A percentile compares a stretch with the other conserved stretches of the same genome.
These are phyloP conservation scores for Ophion ellenae DNA, from an alignment of 2,888 invertebrate species.

Conservation along the genomic window DNA sequence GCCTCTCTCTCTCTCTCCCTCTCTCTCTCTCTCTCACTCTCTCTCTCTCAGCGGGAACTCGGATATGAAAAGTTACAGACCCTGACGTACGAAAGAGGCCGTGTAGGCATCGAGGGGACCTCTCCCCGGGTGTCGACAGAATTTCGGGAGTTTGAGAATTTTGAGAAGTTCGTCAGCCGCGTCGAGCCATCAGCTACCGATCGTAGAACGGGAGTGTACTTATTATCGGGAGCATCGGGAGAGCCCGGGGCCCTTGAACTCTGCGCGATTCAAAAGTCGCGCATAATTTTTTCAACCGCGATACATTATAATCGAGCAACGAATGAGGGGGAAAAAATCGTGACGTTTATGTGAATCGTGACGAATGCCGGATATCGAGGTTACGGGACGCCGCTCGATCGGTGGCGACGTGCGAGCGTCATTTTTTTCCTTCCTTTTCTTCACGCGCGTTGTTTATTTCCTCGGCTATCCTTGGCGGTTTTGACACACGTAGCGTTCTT, in stretches of 20 bases:
- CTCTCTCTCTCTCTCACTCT: neutral
- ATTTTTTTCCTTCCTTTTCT: slow-evolving; percentile 49
- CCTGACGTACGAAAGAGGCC: slow-evolving; percentile 59
- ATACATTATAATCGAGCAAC: slow-evolving; percentile 43
- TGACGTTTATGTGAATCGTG: slow-evolving; percentile 27
- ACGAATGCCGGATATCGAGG: slow-evolving; percentile 54
- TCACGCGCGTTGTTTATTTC: neutral
- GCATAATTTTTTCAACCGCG: slow-evolving; percentile 59
- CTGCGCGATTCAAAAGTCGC: slow-evolving; percentile 23
- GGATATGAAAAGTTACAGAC: slow-evolving; percentile 58
- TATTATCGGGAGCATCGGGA: slow-evolving; percentile 44
- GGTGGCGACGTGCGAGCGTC: slow-evolving; percentile 31
- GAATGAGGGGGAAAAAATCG: slow-evolving; percentile 23
- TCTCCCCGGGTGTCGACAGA: slow-evolving; percentile 35
- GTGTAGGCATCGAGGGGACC: slow-evolving; percentile 37
- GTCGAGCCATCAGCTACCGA: slow-evolving; percentile 48
- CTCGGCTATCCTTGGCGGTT: neutral
- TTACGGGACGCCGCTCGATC: slow-evolving; percentile 54
- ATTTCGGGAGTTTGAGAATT: slow-evolving; percentile 61
- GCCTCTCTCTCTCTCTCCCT: slow-evolving; percentile 12
- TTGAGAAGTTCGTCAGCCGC: slow-evolving; percentile 62
- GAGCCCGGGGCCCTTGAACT: neutral
- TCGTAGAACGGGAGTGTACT: slow-evolving; percentile 43
- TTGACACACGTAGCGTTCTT: neutral
- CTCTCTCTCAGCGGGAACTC: neutral